These are phyloP conservation scores for Macropis europaea DNA, from an alignment of 2,888 invertebrate genomes.

Conservation along the genomic window DNA sequence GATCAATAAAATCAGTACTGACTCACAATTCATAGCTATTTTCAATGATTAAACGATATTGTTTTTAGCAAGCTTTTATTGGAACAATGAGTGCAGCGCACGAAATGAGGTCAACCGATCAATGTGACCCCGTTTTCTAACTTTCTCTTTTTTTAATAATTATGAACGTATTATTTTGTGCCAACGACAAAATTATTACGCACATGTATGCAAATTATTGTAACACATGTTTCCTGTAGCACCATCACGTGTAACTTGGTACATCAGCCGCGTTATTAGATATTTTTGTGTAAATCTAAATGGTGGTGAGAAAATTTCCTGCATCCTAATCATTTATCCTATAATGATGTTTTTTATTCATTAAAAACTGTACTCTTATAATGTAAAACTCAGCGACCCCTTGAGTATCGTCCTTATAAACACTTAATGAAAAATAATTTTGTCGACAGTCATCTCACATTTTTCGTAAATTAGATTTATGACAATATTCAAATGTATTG, in stretches of 20 bases:
- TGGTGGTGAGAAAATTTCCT: neutral
- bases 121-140: constrained; percentile 10
- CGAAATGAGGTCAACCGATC: constrained; percentile 48
- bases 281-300: constrained; percentile 1
- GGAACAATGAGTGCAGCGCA: constrained; percentile 30
- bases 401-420: too few species aligned
- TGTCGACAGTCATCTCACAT: too few species aligned
- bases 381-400: too few species aligned
- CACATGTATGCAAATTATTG: neutral
- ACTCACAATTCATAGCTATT: neutral
- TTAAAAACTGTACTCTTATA: too few species aligned
- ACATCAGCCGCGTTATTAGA: neutral
- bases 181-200: constrained; percentile 4
- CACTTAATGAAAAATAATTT: too few species aligned
- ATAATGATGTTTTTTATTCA: neutral
- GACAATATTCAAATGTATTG: too few species aligned
- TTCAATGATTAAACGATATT: constrained; percentile 32
- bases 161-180: constrained; percentile 32
- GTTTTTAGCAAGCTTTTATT: constrained; percentile 43
- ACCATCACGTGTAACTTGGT: neutral
- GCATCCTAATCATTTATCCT: neutral
- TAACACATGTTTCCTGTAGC: neutral
- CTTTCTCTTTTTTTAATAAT: constrained; percentile 42
- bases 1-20: too few species aligned
- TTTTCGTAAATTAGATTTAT: too few species aligned